phyloP scores from a whole-genome alignment of 2,888 invertebrate genomes.

The Schizotus pectinicornis region DNA sequence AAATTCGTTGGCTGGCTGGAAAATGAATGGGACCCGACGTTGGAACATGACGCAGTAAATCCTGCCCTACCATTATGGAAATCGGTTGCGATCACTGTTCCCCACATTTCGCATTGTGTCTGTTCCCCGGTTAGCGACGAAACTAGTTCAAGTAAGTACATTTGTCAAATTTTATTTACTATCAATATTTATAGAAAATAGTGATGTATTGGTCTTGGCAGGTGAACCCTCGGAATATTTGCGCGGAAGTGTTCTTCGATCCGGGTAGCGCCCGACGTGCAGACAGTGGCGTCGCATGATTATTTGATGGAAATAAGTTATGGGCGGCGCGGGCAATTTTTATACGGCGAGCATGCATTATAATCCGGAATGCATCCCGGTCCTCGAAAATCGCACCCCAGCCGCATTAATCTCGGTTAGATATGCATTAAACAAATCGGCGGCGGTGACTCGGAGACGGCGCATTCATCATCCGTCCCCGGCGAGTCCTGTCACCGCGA shows the following conservation, averaged over 20 bases:
- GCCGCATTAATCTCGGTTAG: slow-evolving; percentile 56
- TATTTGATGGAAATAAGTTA: slow-evolving; percentile 16
- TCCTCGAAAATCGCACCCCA: slow-evolving; percentile 41
- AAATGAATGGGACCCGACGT: no score
- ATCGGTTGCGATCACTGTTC: no score
- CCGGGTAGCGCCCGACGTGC: not conserved
- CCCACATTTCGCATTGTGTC: no score
- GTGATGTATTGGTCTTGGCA: slow-evolving; percentile 23
- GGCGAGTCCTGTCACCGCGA: slow-evolving; percentile 32
- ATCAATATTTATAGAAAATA: slow-evolving; percentile 12
- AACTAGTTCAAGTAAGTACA: slow-evolving; percentile 5
- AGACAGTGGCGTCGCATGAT: not conserved
- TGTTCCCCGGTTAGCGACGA: no score
- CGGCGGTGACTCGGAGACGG: slow-evolving; percentile 46
- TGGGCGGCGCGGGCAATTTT: slow-evolving; percentile 16
- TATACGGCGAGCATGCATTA: slow-evolving; percentile 30
- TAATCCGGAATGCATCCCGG: slow-evolving; percentile 43
- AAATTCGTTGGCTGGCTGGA: no score
- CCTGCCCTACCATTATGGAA: no score
- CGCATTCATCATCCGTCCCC: slow-evolving; percentile 32
- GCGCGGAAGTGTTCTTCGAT: not conserved
- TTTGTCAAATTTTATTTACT: slow-evolving; percentile 25
- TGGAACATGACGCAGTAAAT: no score
- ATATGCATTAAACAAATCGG: slow-evolving; percentile 57
- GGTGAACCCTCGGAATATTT: slow-evolving; percentile 16